Conservation (phyloP, 2,797 vertebrate genomes). For the Cheirogaleus major region DNA sequence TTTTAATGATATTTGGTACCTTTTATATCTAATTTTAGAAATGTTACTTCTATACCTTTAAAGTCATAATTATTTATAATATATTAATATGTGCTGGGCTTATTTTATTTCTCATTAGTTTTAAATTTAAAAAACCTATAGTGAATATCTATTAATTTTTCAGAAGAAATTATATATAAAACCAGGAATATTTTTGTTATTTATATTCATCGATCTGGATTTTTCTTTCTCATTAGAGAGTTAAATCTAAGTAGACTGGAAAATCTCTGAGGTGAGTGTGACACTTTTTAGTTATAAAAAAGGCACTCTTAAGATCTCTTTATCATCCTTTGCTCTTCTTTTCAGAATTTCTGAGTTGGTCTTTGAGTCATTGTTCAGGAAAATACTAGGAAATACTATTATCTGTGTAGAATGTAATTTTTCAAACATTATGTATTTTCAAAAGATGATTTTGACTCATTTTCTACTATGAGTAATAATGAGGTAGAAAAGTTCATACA, state of each 20-base stretch:
- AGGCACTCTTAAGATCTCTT: background rate
- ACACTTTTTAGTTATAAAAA: background rate
- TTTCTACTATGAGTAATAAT: constrained; percentile 36
- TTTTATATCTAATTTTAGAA: background rate
- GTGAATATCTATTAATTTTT: background rate
- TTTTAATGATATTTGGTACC: background rate
- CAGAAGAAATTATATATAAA: background rate
- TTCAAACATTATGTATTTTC: background rate
- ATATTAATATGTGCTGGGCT: background rate
- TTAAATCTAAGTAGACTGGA: background rate
- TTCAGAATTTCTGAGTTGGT: background rate
- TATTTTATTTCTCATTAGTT: background rate
- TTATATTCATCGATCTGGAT: background rate
- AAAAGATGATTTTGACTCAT: background rate
- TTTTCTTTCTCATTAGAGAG: background rate
- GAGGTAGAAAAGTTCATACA: constrained; percentile 16
- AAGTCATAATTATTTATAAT: background rate
- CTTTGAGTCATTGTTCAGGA: background rate
- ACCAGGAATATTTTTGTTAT: background rate
- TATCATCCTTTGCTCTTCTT: background rate
- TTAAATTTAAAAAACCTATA: background rate
- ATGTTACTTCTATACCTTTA: background rate
- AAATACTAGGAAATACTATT: constrained; percentile 4
- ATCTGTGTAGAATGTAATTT: background rate
- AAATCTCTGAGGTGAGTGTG: background rate